phyloP scores from a whole-genome alignment of 2,113 vertebrate genomes.

The Tetrao urogallus region DNA sequence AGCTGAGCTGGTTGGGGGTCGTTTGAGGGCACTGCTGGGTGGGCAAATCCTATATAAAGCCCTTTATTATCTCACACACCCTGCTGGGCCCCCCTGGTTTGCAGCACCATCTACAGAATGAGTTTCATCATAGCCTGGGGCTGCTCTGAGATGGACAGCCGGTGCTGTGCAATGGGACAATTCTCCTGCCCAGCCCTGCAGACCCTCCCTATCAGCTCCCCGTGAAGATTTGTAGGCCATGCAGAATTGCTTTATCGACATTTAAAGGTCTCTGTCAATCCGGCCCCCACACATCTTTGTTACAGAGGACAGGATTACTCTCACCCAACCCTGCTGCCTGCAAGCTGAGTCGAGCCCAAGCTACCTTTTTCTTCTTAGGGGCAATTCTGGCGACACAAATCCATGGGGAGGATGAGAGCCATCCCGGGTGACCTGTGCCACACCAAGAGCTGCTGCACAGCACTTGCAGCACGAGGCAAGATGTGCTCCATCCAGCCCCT shows the following conservation, averaged over 20 bases:
- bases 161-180: background rate
- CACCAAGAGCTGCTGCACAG: background rate
- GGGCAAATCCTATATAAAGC: background rate
- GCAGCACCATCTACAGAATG: rapidly evolving
- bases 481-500: rapidly evolving
- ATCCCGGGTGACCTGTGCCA: background rate
- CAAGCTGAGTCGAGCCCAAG: background rate
- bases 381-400: background rate
- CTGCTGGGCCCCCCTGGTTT: background rate
- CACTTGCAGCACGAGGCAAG: background rate
- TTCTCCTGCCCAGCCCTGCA: background rate
- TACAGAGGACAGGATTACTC: background rate
- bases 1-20: rapidly evolving
- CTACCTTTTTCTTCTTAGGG: background rate
- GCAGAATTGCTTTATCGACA: constrained; percentile 68
- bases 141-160: background rate
- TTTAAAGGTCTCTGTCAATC: constrained; percentile 74
- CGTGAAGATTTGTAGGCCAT: constrained; percentile 29
- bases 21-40: background rate
- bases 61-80: too few species aligned
- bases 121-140: background rate
- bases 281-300: constrained; percentile 8
- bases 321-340: background rate
- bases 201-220: constrained; percentile 33
- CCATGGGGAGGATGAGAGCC: rapidly evolving